phyloP scores from a whole-genome alignment of 2,797 vertebrate species.

The Caiman crocodilus region DNA sequence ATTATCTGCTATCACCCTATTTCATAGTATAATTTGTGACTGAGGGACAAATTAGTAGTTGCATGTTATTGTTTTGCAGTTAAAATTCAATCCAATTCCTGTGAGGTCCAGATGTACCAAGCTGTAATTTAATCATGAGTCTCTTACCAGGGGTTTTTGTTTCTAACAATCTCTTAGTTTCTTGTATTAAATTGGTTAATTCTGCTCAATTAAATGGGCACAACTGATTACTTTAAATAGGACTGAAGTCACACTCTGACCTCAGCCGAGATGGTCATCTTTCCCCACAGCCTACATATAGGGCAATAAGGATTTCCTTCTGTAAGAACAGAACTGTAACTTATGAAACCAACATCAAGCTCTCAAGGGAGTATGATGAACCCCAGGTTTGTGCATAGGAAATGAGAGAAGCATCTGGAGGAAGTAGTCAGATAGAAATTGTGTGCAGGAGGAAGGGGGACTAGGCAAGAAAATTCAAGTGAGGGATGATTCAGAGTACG shows the following conservation, averaged over 20 bases:
- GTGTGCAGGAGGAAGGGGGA: not conserved
- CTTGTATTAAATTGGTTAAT: not conserved
- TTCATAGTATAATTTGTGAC: too few species aligned
- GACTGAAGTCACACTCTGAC: not conserved
- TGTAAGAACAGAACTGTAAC: slow-evolving; percentile 12
- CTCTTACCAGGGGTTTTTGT: slow-evolving; percentile 31
- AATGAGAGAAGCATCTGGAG: not conserved
- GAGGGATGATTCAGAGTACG: not conserved
- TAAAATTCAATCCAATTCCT: not conserved
- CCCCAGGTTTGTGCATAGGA: not conserved
- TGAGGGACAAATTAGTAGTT: not conserved
- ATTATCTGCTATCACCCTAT: too few species aligned
- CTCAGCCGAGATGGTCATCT: not conserved
- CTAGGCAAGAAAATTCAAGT: not conserved
- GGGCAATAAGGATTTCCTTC: not conserved
- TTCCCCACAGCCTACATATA: slow-evolving; percentile 20
- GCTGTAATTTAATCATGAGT: slow-evolving; percentile 26
- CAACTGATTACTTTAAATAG: not conserved
- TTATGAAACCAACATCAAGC: not conserved
- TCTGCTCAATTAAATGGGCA: not conserved
- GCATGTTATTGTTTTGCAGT: not conserved
- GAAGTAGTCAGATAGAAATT: not conserved
- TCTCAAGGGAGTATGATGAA: slow-evolving; percentile 5
- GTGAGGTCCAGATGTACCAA: not conserved
- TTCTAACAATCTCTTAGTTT: not conserved